Base-by-base conservation (phyloP, 1,140 invertebrate species). In the Trichonephila clavipes region DNA sequence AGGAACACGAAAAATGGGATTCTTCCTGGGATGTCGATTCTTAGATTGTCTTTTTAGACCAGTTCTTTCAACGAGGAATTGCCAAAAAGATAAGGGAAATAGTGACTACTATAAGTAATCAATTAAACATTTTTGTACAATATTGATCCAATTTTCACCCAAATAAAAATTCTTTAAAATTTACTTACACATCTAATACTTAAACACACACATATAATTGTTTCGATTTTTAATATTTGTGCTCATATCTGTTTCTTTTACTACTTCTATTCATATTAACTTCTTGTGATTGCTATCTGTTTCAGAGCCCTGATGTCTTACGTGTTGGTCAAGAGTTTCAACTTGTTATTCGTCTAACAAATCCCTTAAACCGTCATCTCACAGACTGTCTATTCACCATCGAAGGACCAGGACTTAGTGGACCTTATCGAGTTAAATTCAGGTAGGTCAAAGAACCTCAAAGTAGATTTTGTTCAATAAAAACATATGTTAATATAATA, bases 321-420 rank as follows among this genome's bases (percentile, higher is more conserved):
- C 28, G 64, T 28, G 97, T 97, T 10, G 97, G 96, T 8, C 95
- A 97, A 94, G 96, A 97, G 94, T 96, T 98, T 34, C 96, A 96
- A 64, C 97, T 97, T 0, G 97, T 96, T 3, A 96, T 98, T 4
- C 97, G 96, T n/a, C 96, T 99, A 21, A 97, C 96, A 83, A 99
- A 99, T 96, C 98, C 98, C 1, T 95, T 99, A 87, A 98, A 98
- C 0, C 96, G 97, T 34, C 96, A 97, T 0, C 95, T 98, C 89
- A 98, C 96, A 90, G 97, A 97, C 93, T 97, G 98, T 51, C 96
- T 97, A 90, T 98, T 98, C 95, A 96, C 97, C 1, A 97, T 98
- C 90, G 97, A 98, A 95, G 97, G 97, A 3, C 97, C 97, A 0
- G 98, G 98, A 1, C 95, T 98, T 7, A 97, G 97, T 21, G 89